These are phyloP conservation scores for Andrena dorsata DNA, from an alignment of 2,888 invertebrate species.

Conservation along the genomic window DNA sequence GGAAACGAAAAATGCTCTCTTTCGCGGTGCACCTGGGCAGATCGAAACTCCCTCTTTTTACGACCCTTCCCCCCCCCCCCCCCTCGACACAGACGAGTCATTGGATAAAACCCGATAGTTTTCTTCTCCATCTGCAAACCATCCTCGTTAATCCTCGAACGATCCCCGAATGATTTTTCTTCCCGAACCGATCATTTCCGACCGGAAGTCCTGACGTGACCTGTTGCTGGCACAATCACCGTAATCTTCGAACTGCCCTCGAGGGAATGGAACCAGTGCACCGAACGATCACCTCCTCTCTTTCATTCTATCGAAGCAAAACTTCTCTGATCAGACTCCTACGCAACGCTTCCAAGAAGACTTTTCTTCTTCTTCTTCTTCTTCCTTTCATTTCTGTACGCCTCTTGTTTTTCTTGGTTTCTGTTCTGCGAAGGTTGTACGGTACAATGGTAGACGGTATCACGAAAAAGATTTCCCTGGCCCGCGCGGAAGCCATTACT, in stretches of 20 bases:
- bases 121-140: neutral
- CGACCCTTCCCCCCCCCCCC: too few relatives aligned
- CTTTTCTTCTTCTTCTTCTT: slow-evolving; percentile 7
- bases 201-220: slow-evolving; percentile 34
- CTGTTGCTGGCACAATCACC: slow-evolving; percentile 51
- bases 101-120: neutral
- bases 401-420: neutral
- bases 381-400: neutral
- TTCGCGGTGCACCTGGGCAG: slow-evolving; percentile 40
- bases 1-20: slow-evolving; percentile 37
- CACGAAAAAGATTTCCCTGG: slow-evolving; percentile 1
- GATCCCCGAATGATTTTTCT: neutral
- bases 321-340: neutral
- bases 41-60: slow-evolving; percentile 6
- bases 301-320: neutral
- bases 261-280: neutral
- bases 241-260: slow-evolving; percentile 31
- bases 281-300: neutral
- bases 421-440: slow-evolving; percentile 9
- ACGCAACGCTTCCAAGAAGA: neutral
- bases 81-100: neutral
- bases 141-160: neutral
- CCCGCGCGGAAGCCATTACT: slow-evolving; percentile 36
- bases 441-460: slow-evolving; percentile 46
- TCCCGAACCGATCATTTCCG: neutral